Base-by-base conservation (phyloP, 2,113 vertebrate species). In the Calidris pugnax region DNA sequence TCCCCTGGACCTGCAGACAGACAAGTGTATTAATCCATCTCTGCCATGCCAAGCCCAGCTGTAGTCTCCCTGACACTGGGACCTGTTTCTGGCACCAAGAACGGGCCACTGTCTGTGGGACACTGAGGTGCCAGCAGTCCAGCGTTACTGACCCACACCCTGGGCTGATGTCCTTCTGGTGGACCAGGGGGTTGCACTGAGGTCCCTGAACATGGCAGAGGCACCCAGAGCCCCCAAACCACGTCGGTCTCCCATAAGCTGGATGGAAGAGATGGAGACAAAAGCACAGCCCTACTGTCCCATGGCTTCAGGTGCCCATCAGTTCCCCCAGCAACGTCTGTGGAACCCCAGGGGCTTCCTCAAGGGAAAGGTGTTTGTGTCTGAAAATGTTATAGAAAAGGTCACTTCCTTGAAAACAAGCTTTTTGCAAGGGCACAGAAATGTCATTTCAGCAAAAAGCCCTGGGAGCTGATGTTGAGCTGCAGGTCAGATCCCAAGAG, bases 71-170 rank as follows among this genome's bases (percentile, higher is more conserved):
- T 47, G 59, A 16, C 55, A 68, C 41, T 35, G 14, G 21, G 26
- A 43, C 21, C 35, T 33, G 11, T 21, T 63, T 17, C 48, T 81
- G 71, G 30, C 7, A 7, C 56, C 1, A 2, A 48, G 41, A 71
- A 50, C 30, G 43, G 16, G 18, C 20, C 1, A 0, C 2, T 13
- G 4, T 30, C 51, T 23, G 32, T 18, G 14, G 14, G 35, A 13
- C 43, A 28, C 33, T 1, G 1, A 35, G 41, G 14, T 47, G n/a
- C 48, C 53, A 51, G 43, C 69, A 82, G 45, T 27, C 21, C 1
- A 2, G 18, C 6, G 24, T 48, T 48, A 69, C 37, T 23, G 32
- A 37, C 62, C 26, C 23, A 12, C n/a, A 14, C 10, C 53, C 55
- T 12, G 47, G 27, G 33, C 47, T 69, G 33, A 69, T 11, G 20